Evolutionary conservation across 2,113 vertebrate genomes (phyloP), one percentile per base, ranked within the genome.

Genomic region (Alouatta palliata): DNA sequence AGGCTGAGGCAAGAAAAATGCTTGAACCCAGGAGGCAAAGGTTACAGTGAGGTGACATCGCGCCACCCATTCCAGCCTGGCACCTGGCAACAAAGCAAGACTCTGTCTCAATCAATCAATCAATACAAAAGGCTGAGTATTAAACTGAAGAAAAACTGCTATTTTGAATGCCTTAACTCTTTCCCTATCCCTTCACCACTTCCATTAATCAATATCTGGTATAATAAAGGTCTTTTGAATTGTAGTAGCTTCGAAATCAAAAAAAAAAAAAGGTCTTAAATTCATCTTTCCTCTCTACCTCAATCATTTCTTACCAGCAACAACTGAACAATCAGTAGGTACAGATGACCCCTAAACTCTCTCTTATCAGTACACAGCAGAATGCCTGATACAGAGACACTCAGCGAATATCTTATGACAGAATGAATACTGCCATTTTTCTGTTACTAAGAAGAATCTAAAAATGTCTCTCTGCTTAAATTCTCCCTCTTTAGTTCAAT

Each of bases 81-180:
- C 14, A 14, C 49, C 49, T 52, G 49, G 16, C 49, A 4, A 52
- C 14, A 52, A 52, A 52, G 14, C 14, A 52, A 52, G 4, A 52
- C 52, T 52, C 49, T 52, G 52, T 52, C 52, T 52, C 52, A 52
- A 52, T 52, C 52, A 52, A 52, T 52, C 52, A 19, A 52, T 52
- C 52, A 19, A 52, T 52, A 95, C 90, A 86, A 95, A 95, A 81
- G 47, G 52, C 37, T 88, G 30, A 87, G 40, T 93, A 96, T 61
- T 87, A 84, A 79, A 45, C 90, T 95, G 27, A 35, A 82, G 64
- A 66, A 87, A 96, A 97, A 90, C 20, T 91, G 83, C 95, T 90
- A 40, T 43, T 92, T 85, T 56, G 21, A 37, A 81, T 49, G 73
- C 30, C 32, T 84, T 71, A 90, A 90, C 64, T 40, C 87, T 52